Percentiles rank a stretch among this genome's conserved stretches.
These are phyloP conservation scores for Euleptes europaea DNA, from an alignment of 2,113 vertebrate genomes.

Conservation along the genomic window DNA sequence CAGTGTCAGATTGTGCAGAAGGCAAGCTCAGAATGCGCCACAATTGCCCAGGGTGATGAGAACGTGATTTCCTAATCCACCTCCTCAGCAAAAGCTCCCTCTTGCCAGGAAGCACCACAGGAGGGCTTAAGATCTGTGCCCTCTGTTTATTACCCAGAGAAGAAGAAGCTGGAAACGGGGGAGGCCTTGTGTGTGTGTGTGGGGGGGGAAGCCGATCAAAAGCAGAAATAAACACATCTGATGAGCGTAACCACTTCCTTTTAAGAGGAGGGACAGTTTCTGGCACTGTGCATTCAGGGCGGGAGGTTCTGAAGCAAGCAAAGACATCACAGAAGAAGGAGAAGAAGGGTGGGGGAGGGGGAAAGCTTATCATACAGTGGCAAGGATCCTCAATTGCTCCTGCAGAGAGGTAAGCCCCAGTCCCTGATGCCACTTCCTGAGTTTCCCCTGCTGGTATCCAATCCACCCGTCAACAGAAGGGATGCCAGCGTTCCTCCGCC, in stretches of 20 bases:
- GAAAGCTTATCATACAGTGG: not conserved
- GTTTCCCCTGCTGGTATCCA: not conserved
- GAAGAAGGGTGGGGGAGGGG: too few relatives aligned
- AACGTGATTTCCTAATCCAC: not conserved
- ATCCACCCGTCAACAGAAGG: not conserved
- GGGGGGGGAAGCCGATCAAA: not conserved
- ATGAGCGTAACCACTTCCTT: constrained; percentile 2
- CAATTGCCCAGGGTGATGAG: not conserved
- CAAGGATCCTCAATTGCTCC: not conserved
- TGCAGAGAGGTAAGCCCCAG: not conserved
- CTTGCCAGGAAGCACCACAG: not conserved
- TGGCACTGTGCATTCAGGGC: not conserved
- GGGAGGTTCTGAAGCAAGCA: not conserved
- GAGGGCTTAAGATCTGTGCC: not conserved
- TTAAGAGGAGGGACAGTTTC: not conserved
- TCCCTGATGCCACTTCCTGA: not conserved
- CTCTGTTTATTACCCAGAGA: not conserved
- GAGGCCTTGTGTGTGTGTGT: not conserved
- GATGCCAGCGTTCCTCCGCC: not conserved
- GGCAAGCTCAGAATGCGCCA: not conserved
- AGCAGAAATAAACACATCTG: constrained; percentile 8
- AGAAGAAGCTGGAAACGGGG: not conserved
- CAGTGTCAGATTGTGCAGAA: not conserved
- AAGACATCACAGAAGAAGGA: not conserved
- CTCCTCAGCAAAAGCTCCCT: not conserved